Base-by-base conservation (phyloP, 2,888 invertebrate genomes). In the Limenitis camilla region DNA sequence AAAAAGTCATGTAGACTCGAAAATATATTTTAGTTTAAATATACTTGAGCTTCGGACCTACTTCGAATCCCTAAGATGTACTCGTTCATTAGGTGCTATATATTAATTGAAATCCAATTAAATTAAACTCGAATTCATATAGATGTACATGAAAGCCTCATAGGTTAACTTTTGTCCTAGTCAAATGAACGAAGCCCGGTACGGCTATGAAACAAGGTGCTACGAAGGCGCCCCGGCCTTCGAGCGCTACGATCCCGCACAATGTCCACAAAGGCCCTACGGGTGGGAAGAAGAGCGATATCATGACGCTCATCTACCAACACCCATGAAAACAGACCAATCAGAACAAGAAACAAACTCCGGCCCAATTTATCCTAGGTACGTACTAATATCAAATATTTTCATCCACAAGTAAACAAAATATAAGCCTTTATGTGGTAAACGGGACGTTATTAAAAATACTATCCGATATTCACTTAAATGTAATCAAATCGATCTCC, bases 301-400 rank as follows among this genome's bases (percentile, higher is more conserved):
- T 67, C 88, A 90, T 60, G 89, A 90, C 68, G 88, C 88, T 53
- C 88, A 80, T 82, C 88, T 71, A 70, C 91, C 87, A 69, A 90
- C 76, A 61, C 90, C 85, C 72, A 90, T 88, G 90, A 94, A 94
- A 80, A 91, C 92, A 27, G 94, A 94, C 76, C 89, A 88, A 67
- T 83, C 88, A 31, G 91, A 91, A 64, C 90, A 90, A 63, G 93
- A 93, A 65, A 89, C 91, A 66, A 89, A 81, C 65, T 89, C 91
- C 56, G 92, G 92, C 49, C 93, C 94, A 11, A 89, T 93, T 52
- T 94, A 94, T 77, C 94, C 94, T 61, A 90, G 92, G 92, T 92
- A 83, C 68, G 81, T 78, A 50, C 31, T 35, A 29, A 35, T 11
- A 28, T 10, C 42, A 9, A 43, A 19, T 43, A 33, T n/a, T 33